These are phyloP conservation scores for Epirrhoe tristata DNA, from an alignment of 2,888 invertebrate genomes.

Conservation along the genomic window DNA sequence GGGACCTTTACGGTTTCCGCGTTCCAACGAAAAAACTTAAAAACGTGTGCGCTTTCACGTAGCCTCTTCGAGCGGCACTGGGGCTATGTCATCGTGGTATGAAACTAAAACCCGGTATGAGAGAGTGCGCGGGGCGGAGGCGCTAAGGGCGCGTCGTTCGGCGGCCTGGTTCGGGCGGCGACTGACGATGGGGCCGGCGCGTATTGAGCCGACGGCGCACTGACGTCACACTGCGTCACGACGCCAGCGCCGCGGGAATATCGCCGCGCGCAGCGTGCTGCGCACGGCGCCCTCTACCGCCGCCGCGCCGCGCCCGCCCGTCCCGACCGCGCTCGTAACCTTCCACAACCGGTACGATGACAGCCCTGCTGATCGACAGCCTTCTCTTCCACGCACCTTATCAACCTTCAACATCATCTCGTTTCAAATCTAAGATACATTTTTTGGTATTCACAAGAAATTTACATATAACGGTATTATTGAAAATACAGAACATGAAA, in stretches of 20 bases:
- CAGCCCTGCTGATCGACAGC: slow-evolving; percentile 69
- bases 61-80: slow-evolving; percentile 80
- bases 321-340: slow-evolving; percentile 72
- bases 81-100: slow-evolving; percentile 83
- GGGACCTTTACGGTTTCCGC: slow-evolving; percentile 80
- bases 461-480: slow-evolving; percentile 40
- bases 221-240: slow-evolving; percentile 90
- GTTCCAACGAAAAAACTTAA: slow-evolving; percentile 81
- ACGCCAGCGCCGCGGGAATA: slow-evolving; percentile 80
- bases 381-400: slow-evolving; percentile 54
- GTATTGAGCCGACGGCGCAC: slow-evolving; percentile 88
- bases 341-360: slow-evolving; percentile 77
- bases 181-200: slow-evolving; percentile 86
- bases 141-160: slow-evolving; percentile 78
- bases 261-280: slow-evolving; percentile 70
- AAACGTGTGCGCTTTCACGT: slow-evolving; percentile 81
- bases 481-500: slow-evolving; percentile 43
- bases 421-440: slow-evolving; percentile 21
- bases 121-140: slow-evolving; percentile 75
- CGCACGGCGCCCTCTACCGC: slow-evolving; percentile 63
- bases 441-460: slow-evolving; percentile 30
- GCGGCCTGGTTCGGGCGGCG: slow-evolving; percentile 84
- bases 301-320: slow-evolving; percentile 66
- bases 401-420: slow-evolving; percentile 20
- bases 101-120: slow-evolving; percentile 84